phyloP scores from a whole-genome alignment of 2,797 vertebrate genomes.

The Ispidina picta region DNA sequence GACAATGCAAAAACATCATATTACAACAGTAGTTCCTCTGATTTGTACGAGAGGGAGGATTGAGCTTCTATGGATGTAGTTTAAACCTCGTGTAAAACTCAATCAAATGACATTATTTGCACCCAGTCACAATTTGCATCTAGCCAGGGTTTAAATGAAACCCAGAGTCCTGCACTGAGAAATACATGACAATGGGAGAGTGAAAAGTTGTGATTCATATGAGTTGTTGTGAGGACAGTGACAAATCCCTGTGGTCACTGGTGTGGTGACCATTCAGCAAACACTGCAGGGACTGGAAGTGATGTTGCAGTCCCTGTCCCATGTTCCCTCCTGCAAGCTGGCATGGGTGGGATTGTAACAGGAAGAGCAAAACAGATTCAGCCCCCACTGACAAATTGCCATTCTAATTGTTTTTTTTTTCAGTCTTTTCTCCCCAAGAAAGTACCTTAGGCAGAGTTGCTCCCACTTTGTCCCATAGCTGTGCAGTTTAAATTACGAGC shows the following conservation, averaged over 20 bases:
- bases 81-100: neutral
- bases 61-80: neutral
- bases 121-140: neutral
- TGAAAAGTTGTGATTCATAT: fast-evolving
- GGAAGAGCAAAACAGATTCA: neutral
- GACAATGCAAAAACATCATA: neutral
- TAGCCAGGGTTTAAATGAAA: neutral
- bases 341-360: neutral
- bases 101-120: neutral
- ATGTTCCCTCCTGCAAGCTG: neutral
- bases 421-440: neutral
- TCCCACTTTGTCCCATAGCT: conserved; percentile 5
- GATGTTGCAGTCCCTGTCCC: neutral
- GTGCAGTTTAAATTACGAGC: conserved; percentile 4
- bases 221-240: neutral
- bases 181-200: fast-evolving
- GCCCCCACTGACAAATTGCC: neutral
- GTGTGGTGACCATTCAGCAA: neutral
- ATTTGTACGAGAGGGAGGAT: neutral
- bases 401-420: neutral
- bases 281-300: neutral
- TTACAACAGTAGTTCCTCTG: neutral
- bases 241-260: neutral
- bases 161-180: neutral
- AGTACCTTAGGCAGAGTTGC: neutral